Base-by-base conservation (phyloP, 1,140 invertebrate genomes). In the Cepaea nemoralis region DNA sequence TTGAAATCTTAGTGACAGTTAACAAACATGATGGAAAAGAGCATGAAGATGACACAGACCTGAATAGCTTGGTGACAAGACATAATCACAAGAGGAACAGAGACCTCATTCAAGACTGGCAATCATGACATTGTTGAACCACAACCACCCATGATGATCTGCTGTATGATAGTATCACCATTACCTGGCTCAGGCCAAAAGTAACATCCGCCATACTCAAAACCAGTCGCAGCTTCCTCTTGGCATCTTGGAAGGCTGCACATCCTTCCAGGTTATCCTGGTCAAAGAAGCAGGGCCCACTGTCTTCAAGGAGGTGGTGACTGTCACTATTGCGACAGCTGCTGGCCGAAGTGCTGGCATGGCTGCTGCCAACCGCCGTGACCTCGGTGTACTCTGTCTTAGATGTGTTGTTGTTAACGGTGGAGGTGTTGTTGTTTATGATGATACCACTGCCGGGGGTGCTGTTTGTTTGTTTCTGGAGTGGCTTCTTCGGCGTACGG, bases 141-240 rank as follows among this genome's bases (percentile, higher is more conserved):
- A n/a, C n/a, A n/a, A n/a, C n/a, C n/a, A n/a, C n/a, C n/a, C n/a
- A n/a, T n/a, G n/a, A n/a, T n/a, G n/a, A n/a, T n/a, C n/a, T n/a
- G n/a, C n/a, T n/a, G n/a, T n/a, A n/a, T 14, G 50, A 55, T 2
- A 45, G 19, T 76, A 63, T 31, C 27, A 63, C 50, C 12, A 40
- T 55, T 33, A 80, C 82, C 79, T 83, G 81, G 45, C 31, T 75
- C 40, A 83, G 75, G 27, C 71, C 87, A 84, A 83, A 87, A 87
- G 87, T 95, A 66, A 89, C 87, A 74, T 92, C 92, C 31, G 88
- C 89, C 69, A 94, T 96, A 83, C 96, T 97, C 6, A 99, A 93
- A 40, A 99, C 97, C 81, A 96, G 93, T 59, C 98, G 93, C 50
- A 99, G 92, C 90, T 99, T 98, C 83, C 96, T 94, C 91, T 99